phyloP scores from a whole-genome alignment of 2,888 invertebrate genomes.

The Anticlea derivata region DNA sequence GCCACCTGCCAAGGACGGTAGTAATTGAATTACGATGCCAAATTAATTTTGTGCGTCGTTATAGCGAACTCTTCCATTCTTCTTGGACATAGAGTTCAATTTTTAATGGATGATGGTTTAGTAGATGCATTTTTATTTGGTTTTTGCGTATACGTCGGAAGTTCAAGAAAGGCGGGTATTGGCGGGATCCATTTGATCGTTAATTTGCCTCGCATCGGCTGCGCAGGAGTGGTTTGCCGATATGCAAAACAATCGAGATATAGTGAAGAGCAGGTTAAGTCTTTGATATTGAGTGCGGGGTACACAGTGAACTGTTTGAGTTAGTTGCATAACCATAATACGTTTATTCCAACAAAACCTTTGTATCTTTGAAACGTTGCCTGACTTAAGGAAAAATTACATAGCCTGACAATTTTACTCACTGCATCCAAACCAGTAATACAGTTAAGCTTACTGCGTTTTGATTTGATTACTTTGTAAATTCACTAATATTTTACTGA shows the following conservation, averaged over 20 bases:
- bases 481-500: no score
- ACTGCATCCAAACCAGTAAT: no score
- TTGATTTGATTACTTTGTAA: no score
- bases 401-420: no score
- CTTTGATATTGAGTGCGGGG: constrained; percentile 42
- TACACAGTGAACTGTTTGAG: constrained; percentile 39
- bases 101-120: constrained; percentile 40
- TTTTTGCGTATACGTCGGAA: constrained; percentile 52
- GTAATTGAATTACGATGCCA: constrained; percentile 78
- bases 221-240: constrained; percentile 62
- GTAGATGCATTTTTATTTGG: constrained; percentile 41
- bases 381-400: no score
- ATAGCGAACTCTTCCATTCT: constrained; percentile 49
- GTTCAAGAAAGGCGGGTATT: constrained; percentile 53
- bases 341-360: constrained; percentile 6
- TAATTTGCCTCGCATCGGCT: constrained; percentile 71
- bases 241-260: constrained; percentile 80
- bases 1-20: constrained; percentile 61
- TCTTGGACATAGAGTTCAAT: constrained; percentile 51
- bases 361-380: no score
- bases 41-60: constrained; percentile 52
- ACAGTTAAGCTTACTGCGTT: no score
- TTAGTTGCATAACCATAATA: constrained; percentile 26
- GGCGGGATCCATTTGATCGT: constrained; percentile 71
- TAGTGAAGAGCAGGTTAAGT: constrained; percentile 55